phyloP scores from a whole-genome alignment of 2,888 invertebrate genomes.

The Eupithecia inturbata region DNA sequence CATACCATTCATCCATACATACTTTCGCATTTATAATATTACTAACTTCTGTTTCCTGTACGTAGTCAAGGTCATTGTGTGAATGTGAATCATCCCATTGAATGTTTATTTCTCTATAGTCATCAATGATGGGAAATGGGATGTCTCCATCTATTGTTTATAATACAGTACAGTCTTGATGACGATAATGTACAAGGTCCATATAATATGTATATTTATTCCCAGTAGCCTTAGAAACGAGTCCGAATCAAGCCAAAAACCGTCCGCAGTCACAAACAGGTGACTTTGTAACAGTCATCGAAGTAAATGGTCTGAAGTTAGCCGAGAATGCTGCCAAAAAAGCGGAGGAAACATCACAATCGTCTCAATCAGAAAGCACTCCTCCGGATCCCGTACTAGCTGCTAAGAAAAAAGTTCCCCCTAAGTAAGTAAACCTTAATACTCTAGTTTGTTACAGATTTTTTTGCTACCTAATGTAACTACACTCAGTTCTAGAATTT shows the following conservation, averaged over 20 bases:
- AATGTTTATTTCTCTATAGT: not conserved
- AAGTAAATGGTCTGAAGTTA: slow-evolving; percentile 91
- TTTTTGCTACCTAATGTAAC: not conserved
- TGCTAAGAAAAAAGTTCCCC: slow-evolving; percentile 87
- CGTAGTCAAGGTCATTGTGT: not conserved
- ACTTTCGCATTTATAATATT: not conserved
- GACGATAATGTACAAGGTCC: not conserved
- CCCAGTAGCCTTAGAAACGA: slow-evolving; percentile 71
- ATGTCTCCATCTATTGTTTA: slow-evolving; percentile 6
- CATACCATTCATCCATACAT: too few species aligned
- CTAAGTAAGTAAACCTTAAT: slow-evolving; percentile 75
- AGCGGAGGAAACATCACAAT: slow-evolving; percentile 71
- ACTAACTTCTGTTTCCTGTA: not conserved
- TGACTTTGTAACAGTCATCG: slow-evolving; percentile 94
- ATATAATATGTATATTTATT: slow-evolving; percentile 34
- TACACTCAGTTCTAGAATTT: not conserved
- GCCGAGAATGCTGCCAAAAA: slow-evolving; percentile 76
- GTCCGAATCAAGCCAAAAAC: slow-evolving; percentile 76
- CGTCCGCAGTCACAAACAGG: slow-evolving; percentile 81
- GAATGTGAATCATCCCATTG: not conserved
- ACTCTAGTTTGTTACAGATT: not conserved
- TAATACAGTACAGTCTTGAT: not conserved
- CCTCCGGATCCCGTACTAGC: slow-evolving; percentile 83
- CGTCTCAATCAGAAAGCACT: slow-evolving; percentile 81
- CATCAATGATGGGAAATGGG: not conserved